Base-by-base conservation (phyloP, 2,797 vertebrate species). In the Eupleurogrammus muticus region DNA sequence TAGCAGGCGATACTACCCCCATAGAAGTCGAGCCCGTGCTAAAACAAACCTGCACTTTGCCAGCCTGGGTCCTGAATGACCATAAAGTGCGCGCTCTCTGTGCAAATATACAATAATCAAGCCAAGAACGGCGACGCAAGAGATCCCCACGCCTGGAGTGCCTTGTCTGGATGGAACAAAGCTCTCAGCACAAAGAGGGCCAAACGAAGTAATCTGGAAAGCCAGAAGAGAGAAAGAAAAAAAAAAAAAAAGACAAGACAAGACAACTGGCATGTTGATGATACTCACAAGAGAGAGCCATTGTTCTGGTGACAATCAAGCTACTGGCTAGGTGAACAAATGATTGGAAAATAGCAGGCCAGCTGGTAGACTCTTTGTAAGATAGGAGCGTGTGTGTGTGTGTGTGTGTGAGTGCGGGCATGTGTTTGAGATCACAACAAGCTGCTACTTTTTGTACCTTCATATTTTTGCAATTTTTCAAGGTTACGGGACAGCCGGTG, bases 1-100 rank as follows among this genome's bases (percentile, higher is more conserved):
- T 55, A 66, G 61, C 57, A 69, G 70, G 42, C 48, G 77, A 81
- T 82, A 77, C 79, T 51, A 77, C 59, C 65, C n/a, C 76, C 23
- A 19, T 48, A 62, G 59, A 80, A 53, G 65, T 66, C 36, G 73
- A 67, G 66, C 35, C 70, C 36, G 52, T 65, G 78, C 65, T 80
- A 70, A 87, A 86, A 81, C 1, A 1, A 88, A 89, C 81, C 71
- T 82, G 80, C 80, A 75, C 80, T 87, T 82, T 88, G 77, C 83
- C 83, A 66, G 77, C 83, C 83, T 63, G 35, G 67, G 32, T 78
- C 70, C 79, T 87, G 79, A 87, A 85, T 57, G 86, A 81, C 80
- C 77, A 70, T 73, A 68, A 80, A 89, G 79, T 77, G 66, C 64
- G 49, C 66, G 73, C 82, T 86, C 72, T 77, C 76, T 56, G 63